A percentile compares a stretch with the other conserved stretches of the same genome.
phyloP scores from a whole-genome alignment of 1,140 invertebrate species.

The Brachionus plicatilis region DNA sequence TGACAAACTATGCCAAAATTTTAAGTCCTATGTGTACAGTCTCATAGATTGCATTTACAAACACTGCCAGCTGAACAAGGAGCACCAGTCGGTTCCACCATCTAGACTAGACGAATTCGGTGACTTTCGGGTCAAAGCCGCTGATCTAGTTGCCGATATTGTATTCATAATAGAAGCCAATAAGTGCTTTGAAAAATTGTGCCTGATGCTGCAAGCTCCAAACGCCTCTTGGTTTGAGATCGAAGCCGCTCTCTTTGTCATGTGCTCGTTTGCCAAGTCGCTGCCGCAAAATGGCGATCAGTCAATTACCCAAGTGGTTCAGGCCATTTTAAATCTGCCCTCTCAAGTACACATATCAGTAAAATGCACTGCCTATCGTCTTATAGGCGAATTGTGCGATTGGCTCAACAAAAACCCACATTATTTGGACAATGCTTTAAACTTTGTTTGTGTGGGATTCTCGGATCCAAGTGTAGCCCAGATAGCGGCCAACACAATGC shows the following conservation, averaged over 20 bases:
- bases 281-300: constrained; percentile 84
- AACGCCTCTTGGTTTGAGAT: constrained; percentile 76
- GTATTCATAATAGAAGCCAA: constrained; percentile 92
- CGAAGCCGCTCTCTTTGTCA: constrained; percentile 89
- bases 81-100: constrained; percentile 63
- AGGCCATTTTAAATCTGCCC: constrained; percentile 78
- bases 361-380: constrained; percentile 74
- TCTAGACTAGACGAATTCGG: constrained; percentile 77
- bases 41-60: constrained; percentile 74
- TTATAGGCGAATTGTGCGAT: constrained; percentile 85
- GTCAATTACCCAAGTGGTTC: constrained; percentile 82
- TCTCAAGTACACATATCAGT: constrained; percentile 78
- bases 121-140: constrained; percentile 81
- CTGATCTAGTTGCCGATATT: constrained; percentile 89
- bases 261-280: constrained; percentile 90
- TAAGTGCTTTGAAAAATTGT: constrained; percentile 78
- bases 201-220: constrained; percentile 53
- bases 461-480: constrained; percentile 66
- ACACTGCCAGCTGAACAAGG: constrained; percentile 82
- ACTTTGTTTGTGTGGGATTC: constrained; percentile 31
- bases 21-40: constrained; percentile 82
- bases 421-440: constrained; percentile 58
- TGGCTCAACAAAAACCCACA: constrained; percentile 86
- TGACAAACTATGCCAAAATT: constrained; percentile 69
- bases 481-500: constrained; percentile 69